These are phyloP conservation scores for Copidosoma aretas DNA, from an alignment of 2,888 invertebrate genomes.

Conservation along the genomic window DNA sequence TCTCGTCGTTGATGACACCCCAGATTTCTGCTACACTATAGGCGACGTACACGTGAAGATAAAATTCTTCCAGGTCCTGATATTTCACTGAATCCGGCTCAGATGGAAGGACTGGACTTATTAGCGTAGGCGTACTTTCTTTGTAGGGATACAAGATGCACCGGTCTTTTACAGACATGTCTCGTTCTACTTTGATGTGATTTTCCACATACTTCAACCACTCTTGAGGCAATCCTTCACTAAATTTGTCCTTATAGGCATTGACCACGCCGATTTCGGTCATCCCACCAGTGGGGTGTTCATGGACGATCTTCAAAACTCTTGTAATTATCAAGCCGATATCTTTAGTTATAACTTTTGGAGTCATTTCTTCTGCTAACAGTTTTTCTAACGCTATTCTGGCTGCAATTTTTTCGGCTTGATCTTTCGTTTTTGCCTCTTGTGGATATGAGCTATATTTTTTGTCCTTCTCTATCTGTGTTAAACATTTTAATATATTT, in stretches of 20 bases:
- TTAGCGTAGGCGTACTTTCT: neutral
- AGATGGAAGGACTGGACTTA: neutral
- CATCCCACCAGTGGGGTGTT: constrained; percentile 61
- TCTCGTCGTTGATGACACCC: constrained; percentile 71
- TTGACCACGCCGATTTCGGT: constrained; percentile 64
- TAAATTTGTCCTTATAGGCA: constrained; percentile 68
- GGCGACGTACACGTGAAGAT: constrained; percentile 71
- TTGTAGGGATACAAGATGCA: constrained; percentile 57
- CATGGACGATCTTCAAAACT: constrained; percentile 61
- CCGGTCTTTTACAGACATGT: too few relatives aligned
- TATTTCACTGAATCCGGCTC: constrained; percentile 46
- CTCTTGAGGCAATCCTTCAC: constrained; percentile 73
- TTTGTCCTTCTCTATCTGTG: constrained; percentile 53
- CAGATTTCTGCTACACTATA: constrained; percentile 71
- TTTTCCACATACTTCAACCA: constrained; percentile 72
- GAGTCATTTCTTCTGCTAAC: constrained; percentile 41
- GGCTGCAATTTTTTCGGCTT: constrained; percentile 62
- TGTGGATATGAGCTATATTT: constrained; percentile 63
- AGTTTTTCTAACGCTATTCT: constrained; percentile 59
- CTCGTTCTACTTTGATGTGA: constrained; percentile 64
- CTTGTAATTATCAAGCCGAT: constrained; percentile 52
- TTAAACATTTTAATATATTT: neutral
- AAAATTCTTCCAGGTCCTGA: constrained; percentile 63
- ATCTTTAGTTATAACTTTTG: constrained; percentile 45
- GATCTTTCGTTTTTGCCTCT: constrained; percentile 57